Conservation (phyloP, 2,797 vertebrate species). For the Sebastes nivosus region DNA sequence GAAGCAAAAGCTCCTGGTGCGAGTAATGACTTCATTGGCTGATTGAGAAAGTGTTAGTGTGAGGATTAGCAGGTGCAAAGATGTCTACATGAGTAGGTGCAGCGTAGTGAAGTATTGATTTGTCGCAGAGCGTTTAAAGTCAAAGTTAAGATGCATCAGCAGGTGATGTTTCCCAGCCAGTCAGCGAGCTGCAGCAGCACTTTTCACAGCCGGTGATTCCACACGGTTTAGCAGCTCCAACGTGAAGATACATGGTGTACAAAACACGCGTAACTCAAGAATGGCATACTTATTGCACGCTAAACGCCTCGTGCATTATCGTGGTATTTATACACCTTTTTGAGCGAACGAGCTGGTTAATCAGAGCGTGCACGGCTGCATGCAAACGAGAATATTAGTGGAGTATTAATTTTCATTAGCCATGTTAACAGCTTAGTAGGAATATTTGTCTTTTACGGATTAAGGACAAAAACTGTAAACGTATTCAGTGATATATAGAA, state of each 20-base stretch:
- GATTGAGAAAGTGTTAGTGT: neutral
- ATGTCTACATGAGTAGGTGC: neutral
- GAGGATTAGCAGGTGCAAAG: neutral
- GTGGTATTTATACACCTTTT: too few relatives aligned
- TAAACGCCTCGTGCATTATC: too few relatives aligned
- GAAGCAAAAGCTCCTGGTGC: neutral
- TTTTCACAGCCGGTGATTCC: slow-evolving; percentile 37
- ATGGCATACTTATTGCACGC: too few relatives aligned
- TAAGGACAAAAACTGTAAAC: too few relatives aligned
- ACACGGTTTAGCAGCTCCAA: slow-evolving; percentile 27
- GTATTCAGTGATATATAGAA: neutral
- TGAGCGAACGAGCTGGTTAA: too few relatives aligned
- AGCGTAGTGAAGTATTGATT: slow-evolving; percentile 20
- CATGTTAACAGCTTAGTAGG: too few relatives aligned
- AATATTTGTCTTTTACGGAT: too few relatives aligned
- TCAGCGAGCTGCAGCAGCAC: slow-evolving; percentile 30
- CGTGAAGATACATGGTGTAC: neutral
- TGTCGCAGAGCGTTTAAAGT: neutral
- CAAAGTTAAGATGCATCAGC: slow-evolving; percentile 22
- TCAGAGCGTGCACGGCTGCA: too few relatives aligned
- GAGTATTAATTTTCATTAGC: too few relatives aligned
- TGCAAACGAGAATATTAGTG: too few relatives aligned
- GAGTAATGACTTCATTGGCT: neutral
- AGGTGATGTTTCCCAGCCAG: slow-evolving; percentile 2
- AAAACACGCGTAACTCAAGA: too few relatives aligned